Percentiles rank a stretch among this genome's conserved stretches.
phyloP scores from a whole-genome alignment of 2,888 invertebrate genomes.

The Adelognathus sp. region DNA sequence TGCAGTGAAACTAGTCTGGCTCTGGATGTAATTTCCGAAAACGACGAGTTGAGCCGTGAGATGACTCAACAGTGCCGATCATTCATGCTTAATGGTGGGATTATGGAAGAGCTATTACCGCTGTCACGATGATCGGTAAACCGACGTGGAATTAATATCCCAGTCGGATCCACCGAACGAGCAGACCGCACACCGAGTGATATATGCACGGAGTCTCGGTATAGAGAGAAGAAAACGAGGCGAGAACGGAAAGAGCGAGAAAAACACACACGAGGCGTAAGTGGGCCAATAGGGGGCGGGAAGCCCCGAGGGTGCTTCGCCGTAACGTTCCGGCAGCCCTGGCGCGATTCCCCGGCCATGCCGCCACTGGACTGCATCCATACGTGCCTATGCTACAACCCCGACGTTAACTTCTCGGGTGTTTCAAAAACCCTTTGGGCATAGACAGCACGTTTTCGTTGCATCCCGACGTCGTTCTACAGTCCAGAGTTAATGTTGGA shows the following conservation, averaged over 20 bases:
- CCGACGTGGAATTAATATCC: background rate
- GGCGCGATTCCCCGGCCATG: conserved; percentile 58
- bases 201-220: no score
- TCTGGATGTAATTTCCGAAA: no score
- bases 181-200: no score
- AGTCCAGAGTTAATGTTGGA: no score
- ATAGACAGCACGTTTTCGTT: background rate
- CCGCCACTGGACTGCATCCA: conserved; percentile 39
- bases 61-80: no score
- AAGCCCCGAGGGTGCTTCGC: conserved; percentile 75
- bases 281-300: conserved; percentile 78
- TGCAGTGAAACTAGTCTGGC: no score
- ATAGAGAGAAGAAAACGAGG: conserved; percentile 43
- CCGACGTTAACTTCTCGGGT: conserved; percentile 15
- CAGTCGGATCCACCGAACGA: background rate
- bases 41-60: no score
- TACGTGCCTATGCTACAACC: conserved; percentile 15
- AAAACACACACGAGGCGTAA: conserved; percentile 73
- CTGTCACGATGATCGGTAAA: no score
- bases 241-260: conserved; percentile 55
- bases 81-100: no score
- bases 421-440: conserved; percentile 22
- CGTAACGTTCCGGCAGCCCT: conserved; percentile 66
- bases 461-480: background rate
- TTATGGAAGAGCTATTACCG: no score